phyloP scores from a whole-genome alignment of 2,888 invertebrate species.

The Erpobdella octoculata region DNA sequence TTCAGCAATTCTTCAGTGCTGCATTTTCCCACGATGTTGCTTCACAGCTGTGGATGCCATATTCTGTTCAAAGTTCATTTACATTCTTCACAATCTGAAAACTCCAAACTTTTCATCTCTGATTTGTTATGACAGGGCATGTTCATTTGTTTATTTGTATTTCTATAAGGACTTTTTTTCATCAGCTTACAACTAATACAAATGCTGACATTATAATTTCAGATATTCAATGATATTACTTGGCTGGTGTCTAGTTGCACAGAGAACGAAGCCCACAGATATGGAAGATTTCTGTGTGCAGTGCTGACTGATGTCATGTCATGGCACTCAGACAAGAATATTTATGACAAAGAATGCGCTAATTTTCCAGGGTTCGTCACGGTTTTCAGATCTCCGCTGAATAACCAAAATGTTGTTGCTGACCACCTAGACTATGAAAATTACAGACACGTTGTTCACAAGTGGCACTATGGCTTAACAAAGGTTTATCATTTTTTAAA shows the following conservation, averaged over 20 bases:
- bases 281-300: slow-evolving; percentile 84
- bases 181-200: neutral
- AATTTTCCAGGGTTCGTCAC: slow-evolving; percentile 95
- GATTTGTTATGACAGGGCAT: slow-evolving; percentile 89
- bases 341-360: slow-evolving; percentile 89
- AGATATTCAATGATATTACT: slow-evolving; percentile 96
- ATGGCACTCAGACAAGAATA: slow-evolving; percentile 83
- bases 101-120: slow-evolving; percentile 95
- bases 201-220: slow-evolving; percentile 37
- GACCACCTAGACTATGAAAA: slow-evolving; percentile 85
- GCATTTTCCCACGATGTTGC: slow-evolving; percentile 90
- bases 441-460: slow-evolving; percentile 86
- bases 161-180: too few species aligned
- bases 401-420: slow-evolving; percentile 50
- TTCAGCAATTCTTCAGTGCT: slow-evolving; percentile 87
- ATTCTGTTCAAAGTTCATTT: slow-evolving; percentile 93
- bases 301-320: slow-evolving; percentile 88
- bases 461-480: slow-evolving; percentile 97
- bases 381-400: slow-evolving; percentile 65
- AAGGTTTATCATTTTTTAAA: slow-evolving; percentile 58
- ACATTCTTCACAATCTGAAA: slow-evolving; percentile 84
- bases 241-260: slow-evolving; percentile 94
- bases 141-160: slow-evolving; percentile 27
- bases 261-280: slow-evolving; percentile 90
- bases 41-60: slow-evolving; percentile 92